Conservation (phyloP, 2,888 invertebrate species). For the Drosophila kanekoi region DNA sequence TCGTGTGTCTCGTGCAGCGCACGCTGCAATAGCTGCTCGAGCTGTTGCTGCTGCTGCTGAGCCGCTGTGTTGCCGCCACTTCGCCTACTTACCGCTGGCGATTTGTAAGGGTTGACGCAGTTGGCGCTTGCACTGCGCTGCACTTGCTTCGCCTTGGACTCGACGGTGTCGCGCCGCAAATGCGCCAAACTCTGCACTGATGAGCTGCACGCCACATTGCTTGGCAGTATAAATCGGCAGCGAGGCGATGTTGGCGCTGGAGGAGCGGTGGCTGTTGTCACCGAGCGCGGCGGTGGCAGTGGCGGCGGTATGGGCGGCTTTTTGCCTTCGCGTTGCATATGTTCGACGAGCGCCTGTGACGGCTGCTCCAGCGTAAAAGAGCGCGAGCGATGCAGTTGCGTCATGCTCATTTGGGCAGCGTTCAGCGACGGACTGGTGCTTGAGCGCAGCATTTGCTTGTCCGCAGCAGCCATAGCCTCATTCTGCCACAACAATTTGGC, state of each 20-base stretch:
- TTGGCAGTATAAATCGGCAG: constrained; percentile 15
- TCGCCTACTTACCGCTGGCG: neutral
- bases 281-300: neutral
- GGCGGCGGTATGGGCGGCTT: constrained; percentile 1
- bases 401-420: constrained; percentile 11
- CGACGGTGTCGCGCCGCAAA: constrained; percentile 80
- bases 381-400: constrained; percentile 87
- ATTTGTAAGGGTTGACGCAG: neutral
- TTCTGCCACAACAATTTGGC: constrained; percentile 34
- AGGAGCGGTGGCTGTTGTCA: no score
- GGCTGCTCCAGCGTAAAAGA: constrained; percentile 93
- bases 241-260: constrained; percentile 8
- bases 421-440: constrained; percentile 78
- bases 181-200: constrained; percentile 39
- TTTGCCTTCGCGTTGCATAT: constrained; percentile 67
- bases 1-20: constrained; percentile 31
- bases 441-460: constrained; percentile 69
- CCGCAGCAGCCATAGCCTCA: neutral
- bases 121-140: constrained; percentile 41
- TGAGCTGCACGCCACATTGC: constrained; percentile 9
- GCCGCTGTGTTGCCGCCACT: constrained; percentile 33
- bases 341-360: constrained; percentile 88
- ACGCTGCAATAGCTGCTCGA: constrained; percentile 49
- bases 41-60: constrained; percentile 24
- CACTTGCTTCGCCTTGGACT: constrained; percentile 83